Evolutionary conservation across 2,797 vertebrate species (phyloP), one percentile per base, ranked within the genome.

Genomic region (Oreochromis mossambicus): DNA sequence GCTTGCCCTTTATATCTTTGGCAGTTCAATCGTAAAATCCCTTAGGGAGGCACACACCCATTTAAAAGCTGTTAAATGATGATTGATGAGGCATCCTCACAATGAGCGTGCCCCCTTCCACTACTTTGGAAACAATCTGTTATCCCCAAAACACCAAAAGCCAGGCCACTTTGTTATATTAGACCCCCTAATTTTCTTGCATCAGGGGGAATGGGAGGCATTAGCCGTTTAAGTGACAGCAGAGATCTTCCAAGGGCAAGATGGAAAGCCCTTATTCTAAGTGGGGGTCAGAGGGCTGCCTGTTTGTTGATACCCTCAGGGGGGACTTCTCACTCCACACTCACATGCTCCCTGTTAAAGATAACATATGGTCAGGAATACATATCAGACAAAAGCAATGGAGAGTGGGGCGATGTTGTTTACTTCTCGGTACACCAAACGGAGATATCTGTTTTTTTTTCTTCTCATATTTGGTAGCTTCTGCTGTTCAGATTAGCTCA

Each of bases 51-150:
- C 82, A 24, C 84, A 88, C 84, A 89, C 87, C 94, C 92, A 88
- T 93, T 96, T 95, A 96, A 95, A 93, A 89, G 87, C 86, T 17
- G 54, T 89, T 93, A 94, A 96, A 95, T 92, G 89, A 94, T 96
- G 95, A 96, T 95, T 96, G 95, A 96, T 96, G 93, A 95, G 87
- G 83, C 84, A 48, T 92, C 93, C 80, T 87, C 81, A 76, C 87
- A 91, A 93, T 82, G 73, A 91, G 66, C 81, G 13, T 76, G 56
- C 86, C 90, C 88, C 85, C 91, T 88, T 87, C 86, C 77, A 41
- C 86, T 87, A 85, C 91, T 94, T 95, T 95, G 87, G 94, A 95
- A 93, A 94, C 94, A 94, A 95, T 94, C 94, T 91, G 93, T 94
- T 95, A 91, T 93, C 92, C 94, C 87, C 89, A 55, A 91, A 93